phyloP scores from a whole-genome alignment of 2,113 vertebrate species.

The Cardinalis cardinalis region DNA sequence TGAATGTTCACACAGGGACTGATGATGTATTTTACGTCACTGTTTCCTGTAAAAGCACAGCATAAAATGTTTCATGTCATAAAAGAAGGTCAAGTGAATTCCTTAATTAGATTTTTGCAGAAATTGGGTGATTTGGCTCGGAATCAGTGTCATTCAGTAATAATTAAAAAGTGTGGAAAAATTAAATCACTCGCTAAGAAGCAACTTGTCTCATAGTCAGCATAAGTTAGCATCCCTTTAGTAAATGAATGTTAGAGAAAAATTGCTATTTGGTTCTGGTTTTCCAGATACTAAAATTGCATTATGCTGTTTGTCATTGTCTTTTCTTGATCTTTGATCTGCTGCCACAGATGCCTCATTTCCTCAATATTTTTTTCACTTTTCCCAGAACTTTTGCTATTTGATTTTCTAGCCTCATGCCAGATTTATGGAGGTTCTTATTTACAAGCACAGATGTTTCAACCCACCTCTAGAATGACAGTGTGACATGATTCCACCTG shows the following conservation, averaged over 20 bases:
- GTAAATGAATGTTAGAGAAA: neutral
- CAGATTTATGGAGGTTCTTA: neutral
- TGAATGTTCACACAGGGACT: neutral
- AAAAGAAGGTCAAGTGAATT: neutral
- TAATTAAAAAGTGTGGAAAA: neutral
- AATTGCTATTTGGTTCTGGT: neutral
- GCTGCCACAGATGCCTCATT: neutral
- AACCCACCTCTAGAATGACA: neutral
- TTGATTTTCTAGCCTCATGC: neutral
- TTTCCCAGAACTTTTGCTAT: neutral
- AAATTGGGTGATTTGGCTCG: neutral
- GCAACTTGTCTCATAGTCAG: neutral
- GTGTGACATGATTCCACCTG: constrained; percentile 13
- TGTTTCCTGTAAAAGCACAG: neutral
- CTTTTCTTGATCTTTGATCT: neutral
- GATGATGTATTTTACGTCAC: neutral
- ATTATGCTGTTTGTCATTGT: neutral
- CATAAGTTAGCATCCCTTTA: neutral
- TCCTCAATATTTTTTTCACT: neutral
- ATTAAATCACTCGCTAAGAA: neutral
- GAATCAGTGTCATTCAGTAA: neutral
- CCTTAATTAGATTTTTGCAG: neutral
- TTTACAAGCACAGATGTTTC: neutral
- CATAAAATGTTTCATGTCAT: neutral
- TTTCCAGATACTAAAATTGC: neutral